Conservation (phyloP, 2,888 invertebrate genomes). For the Sicus ferrugineus region DNA sequence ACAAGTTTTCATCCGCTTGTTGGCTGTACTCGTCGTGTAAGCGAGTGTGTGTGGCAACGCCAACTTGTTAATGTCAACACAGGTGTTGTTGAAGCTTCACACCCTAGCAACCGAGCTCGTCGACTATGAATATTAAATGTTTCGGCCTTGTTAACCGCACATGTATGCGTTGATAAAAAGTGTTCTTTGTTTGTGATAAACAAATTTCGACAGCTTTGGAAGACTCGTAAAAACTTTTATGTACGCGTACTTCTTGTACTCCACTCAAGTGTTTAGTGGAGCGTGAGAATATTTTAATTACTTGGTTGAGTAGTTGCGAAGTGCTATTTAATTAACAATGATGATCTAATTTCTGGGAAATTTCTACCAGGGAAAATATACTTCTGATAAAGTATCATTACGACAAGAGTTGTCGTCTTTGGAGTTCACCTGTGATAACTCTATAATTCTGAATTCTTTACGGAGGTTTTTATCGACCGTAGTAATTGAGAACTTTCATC, state of each 20-base stretch:
- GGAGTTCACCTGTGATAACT: background rate
- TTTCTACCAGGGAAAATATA: background rate
- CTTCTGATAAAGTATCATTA: too few species aligned
- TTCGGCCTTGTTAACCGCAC: background rate
- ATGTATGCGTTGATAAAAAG: background rate
- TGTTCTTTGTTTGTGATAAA: background rate
- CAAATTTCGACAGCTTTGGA: background rate
- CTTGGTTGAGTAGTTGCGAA: background rate
- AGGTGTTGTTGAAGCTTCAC: background rate
- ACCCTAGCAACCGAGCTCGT: background rate
- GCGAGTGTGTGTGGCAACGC: too few species aligned
- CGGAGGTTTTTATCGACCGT: background rate
- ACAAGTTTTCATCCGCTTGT: too few species aligned
- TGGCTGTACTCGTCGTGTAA: too few species aligned
- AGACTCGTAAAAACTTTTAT: too few species aligned
- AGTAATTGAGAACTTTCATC: background rate
- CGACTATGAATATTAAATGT: background rate
- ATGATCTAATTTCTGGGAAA: background rate
- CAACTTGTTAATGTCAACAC: background rate
- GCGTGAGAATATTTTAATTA: background rate
- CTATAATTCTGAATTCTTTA: background rate
- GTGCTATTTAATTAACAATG: background rate
- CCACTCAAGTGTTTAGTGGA: background rate
- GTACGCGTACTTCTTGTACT: too few species aligned
- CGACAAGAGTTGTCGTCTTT: background rate